Evolutionary conservation across 2,888 invertebrate genomes (phyloP).

Genomic region (Diarsia dahlii): DNA sequence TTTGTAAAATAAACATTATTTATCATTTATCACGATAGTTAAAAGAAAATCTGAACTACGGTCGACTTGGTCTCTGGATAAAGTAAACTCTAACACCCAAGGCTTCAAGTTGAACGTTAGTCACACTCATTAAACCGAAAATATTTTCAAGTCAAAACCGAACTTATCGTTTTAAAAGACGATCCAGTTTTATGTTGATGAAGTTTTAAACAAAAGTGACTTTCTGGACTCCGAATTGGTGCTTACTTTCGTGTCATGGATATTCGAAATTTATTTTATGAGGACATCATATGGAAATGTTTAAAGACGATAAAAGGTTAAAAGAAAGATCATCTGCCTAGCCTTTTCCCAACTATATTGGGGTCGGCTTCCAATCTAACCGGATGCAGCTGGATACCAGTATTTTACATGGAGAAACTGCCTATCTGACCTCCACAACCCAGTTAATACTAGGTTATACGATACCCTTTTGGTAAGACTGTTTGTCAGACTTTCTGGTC

Average conservation of each 20-base stretch:
- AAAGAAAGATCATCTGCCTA: too few species aligned
- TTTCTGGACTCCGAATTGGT: slow-evolving; percentile 24
- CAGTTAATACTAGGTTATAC: too few species aligned
- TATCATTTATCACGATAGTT: too few species aligned
- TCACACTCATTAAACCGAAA: slow-evolving; percentile 26
- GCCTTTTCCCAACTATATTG: too few species aligned
- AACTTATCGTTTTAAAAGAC: slow-evolving; percentile 26
- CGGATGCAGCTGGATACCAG: too few species aligned
- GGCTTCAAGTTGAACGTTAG: slow-evolving; percentile 30
- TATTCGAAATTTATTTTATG: background rate
- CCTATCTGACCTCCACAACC: too few species aligned
- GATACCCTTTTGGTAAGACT: too few species aligned
- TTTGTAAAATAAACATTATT: too few species aligned
- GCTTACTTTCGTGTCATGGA: slow-evolving; percentile 1
- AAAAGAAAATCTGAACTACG: background rate
- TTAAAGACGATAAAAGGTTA: background rate
- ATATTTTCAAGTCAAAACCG: slow-evolving; percentile 31
- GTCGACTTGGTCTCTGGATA: background rate
- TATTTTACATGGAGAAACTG: too few species aligned
- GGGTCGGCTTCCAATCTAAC: too few species aligned
- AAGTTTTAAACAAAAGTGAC: slow-evolving; percentile 36
- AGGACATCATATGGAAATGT: background rate
- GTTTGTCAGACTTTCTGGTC: too few species aligned
- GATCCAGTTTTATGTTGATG: slow-evolving; percentile 22
- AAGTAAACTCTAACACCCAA: slow-evolving; percentile 20